A percentile compares a stretch with the other conserved stretches of the same genome.
These are phyloP conservation scores for Trichogramma pretiosum DNA, from an alignment of 1,140 invertebrate species.

Conservation along the genomic window DNA sequence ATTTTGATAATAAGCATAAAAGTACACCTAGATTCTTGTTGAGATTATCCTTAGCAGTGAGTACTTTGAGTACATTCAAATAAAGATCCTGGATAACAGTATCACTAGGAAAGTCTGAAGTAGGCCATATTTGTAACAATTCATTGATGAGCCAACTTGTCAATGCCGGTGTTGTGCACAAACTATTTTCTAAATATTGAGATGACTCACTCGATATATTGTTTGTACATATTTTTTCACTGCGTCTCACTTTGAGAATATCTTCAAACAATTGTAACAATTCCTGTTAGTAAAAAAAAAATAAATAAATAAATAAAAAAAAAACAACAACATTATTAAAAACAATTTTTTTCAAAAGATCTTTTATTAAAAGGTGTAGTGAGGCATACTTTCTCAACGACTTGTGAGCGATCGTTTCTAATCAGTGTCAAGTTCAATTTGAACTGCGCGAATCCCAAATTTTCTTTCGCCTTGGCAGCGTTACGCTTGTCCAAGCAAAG, in stretches of 20 bases:
- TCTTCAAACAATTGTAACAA: constrained; percentile 21
- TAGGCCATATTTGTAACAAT: constrained; percentile 25
- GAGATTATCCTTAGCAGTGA: constrained; percentile 16
- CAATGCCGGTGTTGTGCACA: constrained; percentile 22
- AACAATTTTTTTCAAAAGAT: background rate
- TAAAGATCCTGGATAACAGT: constrained; percentile 29
- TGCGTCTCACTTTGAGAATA: constrained; percentile 12
- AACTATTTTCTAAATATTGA: constrained; percentile 25
- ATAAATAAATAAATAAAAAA: background rate
- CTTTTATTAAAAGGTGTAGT: constrained; percentile 5
- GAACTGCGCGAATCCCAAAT: constrained; percentile 18
- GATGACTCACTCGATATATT: constrained; percentile 15
- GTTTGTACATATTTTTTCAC: constrained; percentile 11
- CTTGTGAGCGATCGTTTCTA: constrained; percentile 13
- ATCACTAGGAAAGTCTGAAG: constrained; percentile 15
- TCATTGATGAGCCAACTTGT: constrained; percentile 33
- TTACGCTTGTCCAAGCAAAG: constrained; percentile 7
- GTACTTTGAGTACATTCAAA: constrained; percentile 20
- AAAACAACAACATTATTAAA: constrained; percentile 3
- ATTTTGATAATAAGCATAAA: constrained; percentile 33
- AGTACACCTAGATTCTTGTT: constrained; percentile 18
- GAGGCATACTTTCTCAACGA: constrained; percentile 17
- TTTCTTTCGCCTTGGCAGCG: constrained; percentile 8
- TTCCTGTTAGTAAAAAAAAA: constrained; percentile 23
- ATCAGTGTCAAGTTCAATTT: constrained; percentile 17